phyloP scores from a whole-genome alignment of 2,797 vertebrate genomes.

The Sebastes jordani region DNA sequence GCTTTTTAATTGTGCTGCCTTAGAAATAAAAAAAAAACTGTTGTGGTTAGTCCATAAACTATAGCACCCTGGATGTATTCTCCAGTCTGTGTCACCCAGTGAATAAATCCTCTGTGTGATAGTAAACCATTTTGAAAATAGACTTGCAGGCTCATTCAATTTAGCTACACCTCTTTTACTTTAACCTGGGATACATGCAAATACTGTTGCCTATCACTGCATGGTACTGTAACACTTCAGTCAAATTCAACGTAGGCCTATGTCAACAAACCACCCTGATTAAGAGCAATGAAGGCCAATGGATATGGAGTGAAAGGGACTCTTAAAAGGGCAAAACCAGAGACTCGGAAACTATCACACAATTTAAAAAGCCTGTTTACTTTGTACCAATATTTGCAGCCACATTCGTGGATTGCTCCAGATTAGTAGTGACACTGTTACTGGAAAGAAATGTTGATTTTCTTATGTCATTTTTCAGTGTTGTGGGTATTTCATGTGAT shows the following conservation, averaged over 20 bases:
- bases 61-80: neutral
- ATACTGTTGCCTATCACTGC: neutral
- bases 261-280: neutral
- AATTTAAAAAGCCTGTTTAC: neutral
- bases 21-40: neutral
- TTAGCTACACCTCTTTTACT: neutral
- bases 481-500: too few relatives aligned
- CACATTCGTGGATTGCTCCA: too few relatives aligned
- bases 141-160: constrained; percentile 4
- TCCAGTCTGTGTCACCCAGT: neutral
- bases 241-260: neutral
- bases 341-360: neutral
- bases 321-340: neutral
- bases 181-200: neutral
- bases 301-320: neutral
- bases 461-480: too few relatives aligned
- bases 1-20: neutral
- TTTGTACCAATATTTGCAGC: neutral
- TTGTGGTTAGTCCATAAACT: neutral
- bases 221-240: neutral
- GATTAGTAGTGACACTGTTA: too few relatives aligned
- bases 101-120: neutral
- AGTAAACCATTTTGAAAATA: constrained; percentile 20
- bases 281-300: neutral
- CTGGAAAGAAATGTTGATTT: too few relatives aligned